Percentiles rank a stretch among this genome's conserved stretches.
Conservation (phyloP, 2,113 vertebrate species). For the Propithecus coquereli region DNA sequence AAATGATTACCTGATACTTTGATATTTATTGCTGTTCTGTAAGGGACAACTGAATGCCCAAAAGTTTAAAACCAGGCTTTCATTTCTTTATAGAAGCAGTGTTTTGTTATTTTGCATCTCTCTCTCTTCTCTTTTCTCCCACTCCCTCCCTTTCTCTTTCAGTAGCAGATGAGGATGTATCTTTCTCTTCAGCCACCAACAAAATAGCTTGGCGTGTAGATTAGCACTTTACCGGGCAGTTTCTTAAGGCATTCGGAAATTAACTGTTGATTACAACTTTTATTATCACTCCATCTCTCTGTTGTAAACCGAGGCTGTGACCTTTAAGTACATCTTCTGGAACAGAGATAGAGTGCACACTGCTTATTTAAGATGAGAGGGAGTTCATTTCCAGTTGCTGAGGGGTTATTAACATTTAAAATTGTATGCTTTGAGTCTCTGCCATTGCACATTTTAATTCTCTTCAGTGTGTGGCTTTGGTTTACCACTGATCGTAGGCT, state of each 20-base stretch:
- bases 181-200: not conserved
- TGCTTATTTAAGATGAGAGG: not conserved
- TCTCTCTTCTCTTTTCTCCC: not conserved
- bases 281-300: not conserved
- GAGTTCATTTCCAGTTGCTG: not conserved
- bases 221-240: not conserved
- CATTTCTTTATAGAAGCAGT: not conserved
- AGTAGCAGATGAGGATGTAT: not conserved
- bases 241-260: not conserved
- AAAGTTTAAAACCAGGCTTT: slow-evolving; percentile 23
- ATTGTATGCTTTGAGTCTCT: not conserved
- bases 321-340: not conserved
- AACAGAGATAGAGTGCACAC: not conserved
- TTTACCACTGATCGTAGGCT: not conserved
- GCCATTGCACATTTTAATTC: not conserved
- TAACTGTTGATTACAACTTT: not conserved
- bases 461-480: not conserved
- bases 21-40: not conserved
- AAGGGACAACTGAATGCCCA: not conserved
- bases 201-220: not conserved
- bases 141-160: not conserved
- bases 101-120: not conserved
- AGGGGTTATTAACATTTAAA: not conserved
- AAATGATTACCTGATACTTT: not conserved
- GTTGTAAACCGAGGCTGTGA: not conserved